Conservation (phyloP, 2,888 invertebrate species). For the Linnaemya tessellans region DNA sequence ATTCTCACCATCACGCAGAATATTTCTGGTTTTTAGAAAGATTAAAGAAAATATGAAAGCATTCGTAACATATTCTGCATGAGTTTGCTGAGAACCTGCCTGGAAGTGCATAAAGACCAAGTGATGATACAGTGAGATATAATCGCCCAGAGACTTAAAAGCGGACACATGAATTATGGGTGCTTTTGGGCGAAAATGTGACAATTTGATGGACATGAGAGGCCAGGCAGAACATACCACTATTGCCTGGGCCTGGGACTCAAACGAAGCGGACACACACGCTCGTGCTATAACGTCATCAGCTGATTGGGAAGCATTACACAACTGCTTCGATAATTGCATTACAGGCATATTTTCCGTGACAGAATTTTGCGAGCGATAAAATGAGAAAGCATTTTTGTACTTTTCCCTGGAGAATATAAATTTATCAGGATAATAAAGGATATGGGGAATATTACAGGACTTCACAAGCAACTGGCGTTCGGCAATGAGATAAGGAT, state of each 20-base stretch:
- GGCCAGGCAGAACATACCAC: conserved; percentile 78
- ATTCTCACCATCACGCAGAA: conserved; percentile 71
- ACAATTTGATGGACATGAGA: conserved; percentile 79
- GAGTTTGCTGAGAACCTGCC: not conserved
- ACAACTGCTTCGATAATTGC: conserved; percentile 74
- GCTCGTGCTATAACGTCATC: conserved; percentile 78
- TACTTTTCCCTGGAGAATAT: conserved; percentile 72
- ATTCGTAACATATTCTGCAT: conserved; percentile 72
- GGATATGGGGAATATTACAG: conserved; percentile 75
- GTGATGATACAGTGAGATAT: conserved; percentile 78
- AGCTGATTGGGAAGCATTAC: conserved; percentile 77
- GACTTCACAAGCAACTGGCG: conserved; percentile 75
- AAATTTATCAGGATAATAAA: conserved; percentile 80
- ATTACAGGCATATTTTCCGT: conserved; percentile 29
- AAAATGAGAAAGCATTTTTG: conserved; percentile 72
- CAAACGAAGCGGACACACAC: conserved; percentile 77
- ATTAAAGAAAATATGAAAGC: conserved; percentile 76
- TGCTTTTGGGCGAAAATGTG: conserved; percentile 79
- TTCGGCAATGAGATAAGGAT: conserved; percentile 73
- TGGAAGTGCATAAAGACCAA: conserved; percentile 77
- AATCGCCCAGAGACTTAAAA: conserved; percentile 76
- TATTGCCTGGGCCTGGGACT: conserved; percentile 77
- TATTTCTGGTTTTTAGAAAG: conserved; percentile 74
- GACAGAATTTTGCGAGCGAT: conserved; percentile 75
- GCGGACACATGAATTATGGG: conserved; percentile 79